Conservation (phyloP, 2,797 vertebrate genomes). For the Semaprochilodus insignis region DNA sequence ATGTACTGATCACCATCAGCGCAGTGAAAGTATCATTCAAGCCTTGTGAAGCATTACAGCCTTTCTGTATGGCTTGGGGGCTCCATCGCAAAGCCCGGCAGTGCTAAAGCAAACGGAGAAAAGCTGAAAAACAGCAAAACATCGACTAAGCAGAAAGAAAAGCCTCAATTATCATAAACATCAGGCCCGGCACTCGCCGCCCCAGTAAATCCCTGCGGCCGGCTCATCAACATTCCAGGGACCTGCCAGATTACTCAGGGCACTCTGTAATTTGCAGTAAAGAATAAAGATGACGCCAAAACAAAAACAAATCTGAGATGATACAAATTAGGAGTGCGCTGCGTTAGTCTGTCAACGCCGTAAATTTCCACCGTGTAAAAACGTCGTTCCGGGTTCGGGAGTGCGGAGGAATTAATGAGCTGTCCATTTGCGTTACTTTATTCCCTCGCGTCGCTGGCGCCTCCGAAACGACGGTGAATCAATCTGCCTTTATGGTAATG, state of each 20-base stretch:
- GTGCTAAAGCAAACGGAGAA: conserved; percentile 46
- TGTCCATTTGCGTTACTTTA: conserved; percentile 78
- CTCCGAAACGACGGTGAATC: conserved; percentile 73
- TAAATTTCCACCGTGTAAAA: conserved; percentile 75
- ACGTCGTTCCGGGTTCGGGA: conserved; percentile 65
- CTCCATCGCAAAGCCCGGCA: conserved; percentile 32
- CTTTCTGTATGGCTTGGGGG: conserved; percentile 28
- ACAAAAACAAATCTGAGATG: conserved; percentile 83
- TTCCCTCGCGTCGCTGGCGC: conserved; percentile 70
- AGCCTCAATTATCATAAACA: conserved; percentile 82
- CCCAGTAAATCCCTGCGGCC: conserved; percentile 66
- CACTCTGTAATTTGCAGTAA: conserved; percentile 82
- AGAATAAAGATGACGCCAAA: conserved; percentile 82
- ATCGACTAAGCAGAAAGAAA: conserved; percentile 71
- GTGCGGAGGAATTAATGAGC: conserved; percentile 77
- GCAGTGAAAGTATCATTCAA: conserved; percentile 19
- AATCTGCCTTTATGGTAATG: conserved; percentile 79
- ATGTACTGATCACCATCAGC: conserved; percentile 14
- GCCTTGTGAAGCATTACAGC: conserved; percentile 20
- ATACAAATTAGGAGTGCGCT: conserved; percentile 79
- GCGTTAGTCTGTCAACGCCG: conserved; percentile 77
- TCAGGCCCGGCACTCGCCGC: conserved; percentile 69
- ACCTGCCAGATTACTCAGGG: conserved; percentile 76
- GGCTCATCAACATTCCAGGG: conserved; percentile 77
- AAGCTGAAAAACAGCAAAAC: conserved; percentile 63